phyloP scores from a whole-genome alignment of 2,113 vertebrate species.

The Gasterosteus nipponicus region DNA sequence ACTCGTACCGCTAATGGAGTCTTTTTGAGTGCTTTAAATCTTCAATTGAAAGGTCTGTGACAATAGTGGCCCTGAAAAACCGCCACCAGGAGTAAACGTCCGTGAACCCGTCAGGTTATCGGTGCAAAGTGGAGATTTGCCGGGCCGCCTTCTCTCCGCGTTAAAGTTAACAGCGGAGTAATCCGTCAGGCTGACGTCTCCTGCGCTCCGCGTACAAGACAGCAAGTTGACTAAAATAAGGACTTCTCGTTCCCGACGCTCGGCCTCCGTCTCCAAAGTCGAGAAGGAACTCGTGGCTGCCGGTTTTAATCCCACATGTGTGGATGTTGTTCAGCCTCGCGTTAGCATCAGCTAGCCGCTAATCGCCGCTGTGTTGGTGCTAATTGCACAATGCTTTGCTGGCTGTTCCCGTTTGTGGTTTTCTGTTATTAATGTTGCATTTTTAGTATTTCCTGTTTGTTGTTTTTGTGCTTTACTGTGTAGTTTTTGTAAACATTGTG shows the following conservation, averaged over 20 bases:
- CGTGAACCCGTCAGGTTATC: too few species aligned
- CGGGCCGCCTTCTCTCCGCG: too few species aligned
- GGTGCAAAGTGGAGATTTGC: too few species aligned
- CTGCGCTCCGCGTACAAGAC: background rate
- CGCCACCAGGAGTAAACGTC: too few species aligned
- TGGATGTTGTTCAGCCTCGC: background rate
- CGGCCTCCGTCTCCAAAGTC: too few species aligned
- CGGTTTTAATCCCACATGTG: background rate
- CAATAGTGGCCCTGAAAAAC: too few species aligned
- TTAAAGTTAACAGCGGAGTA: too few species aligned
- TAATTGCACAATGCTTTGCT: background rate
- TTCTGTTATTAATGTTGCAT: background rate
- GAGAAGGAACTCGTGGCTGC: background rate
- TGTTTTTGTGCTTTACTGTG: background rate
- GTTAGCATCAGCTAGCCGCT: background rate
- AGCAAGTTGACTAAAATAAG: background rate
- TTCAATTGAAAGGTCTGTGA: slow-evolving; percentile 55
- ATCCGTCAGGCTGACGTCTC: background rate
- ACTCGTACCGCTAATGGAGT: slow-evolving; percentile 41
- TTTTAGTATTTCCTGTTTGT: background rate
- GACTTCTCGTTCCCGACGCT: too few species aligned
- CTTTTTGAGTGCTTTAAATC: slow-evolving; percentile 41
- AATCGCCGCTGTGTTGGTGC: background rate
- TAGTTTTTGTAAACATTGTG: background rate
- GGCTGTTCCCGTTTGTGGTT: background rate